Evolutionary conservation across 2,113 vertebrate species (phyloP), one percentile per base, ranked within the genome.

Genomic region (Nibea coibor): DNA sequence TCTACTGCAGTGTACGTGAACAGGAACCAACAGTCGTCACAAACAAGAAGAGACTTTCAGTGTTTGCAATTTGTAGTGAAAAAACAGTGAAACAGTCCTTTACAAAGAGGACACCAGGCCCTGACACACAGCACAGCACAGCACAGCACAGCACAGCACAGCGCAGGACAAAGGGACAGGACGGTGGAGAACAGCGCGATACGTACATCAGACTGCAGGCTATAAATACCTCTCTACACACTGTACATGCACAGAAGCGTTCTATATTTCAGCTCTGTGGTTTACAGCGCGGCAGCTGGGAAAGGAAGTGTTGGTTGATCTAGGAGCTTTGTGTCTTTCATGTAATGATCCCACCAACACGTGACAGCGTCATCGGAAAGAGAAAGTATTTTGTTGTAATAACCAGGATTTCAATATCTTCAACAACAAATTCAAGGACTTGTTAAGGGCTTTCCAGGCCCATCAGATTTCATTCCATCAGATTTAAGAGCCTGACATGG

Each of bases 221-320:
- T 70, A 70, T 78, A 70, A 82, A 86, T 65, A 74, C 2, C 61
- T 12, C 12, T 66, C 20, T 45, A 61, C 64, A 75, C 65, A 45
- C 48, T 61, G 51, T 45, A 26, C 10, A 54, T 28, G 59, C n/a
- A 66, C 6, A 66, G 10, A 42, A 11, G 15, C n/a, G 15, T 15
- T 43, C 6, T 48, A 4, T 50, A 62, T 16, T 43, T 14, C 3
- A 48, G 19, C 61, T 4, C 63, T 47, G 50, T 50, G 63, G 50
- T 64, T 54, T 54, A 22, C 3, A 57, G 51, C 45, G 20, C 0
- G 4, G 11, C 57, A 68, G 63, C 48, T 43, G 35, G 4, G 15
- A 68, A 5, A 68, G 43, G 43, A 56, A 53, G 28, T 17, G 57
- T 17, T 26, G 22, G 45, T 11, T 61, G 54, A 48, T 24, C 48